Evolutionary conservation across 1,140 invertebrate genomes (phyloP), one percentile per base, ranked within the genome.

Genomic region (Colletes latitarsis): DNA sequence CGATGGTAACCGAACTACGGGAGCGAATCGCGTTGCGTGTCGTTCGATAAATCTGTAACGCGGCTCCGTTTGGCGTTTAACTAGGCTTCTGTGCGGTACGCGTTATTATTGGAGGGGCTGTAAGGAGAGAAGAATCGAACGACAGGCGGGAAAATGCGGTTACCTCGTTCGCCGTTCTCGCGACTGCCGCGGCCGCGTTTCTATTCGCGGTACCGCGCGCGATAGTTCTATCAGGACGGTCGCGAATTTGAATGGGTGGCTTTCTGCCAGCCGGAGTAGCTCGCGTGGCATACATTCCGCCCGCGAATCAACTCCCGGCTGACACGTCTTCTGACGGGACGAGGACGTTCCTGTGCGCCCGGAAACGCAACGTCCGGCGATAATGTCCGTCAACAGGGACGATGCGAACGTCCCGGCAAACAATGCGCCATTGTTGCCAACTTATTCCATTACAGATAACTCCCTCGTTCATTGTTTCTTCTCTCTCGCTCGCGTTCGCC

Each of bases 371-470:
- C 91, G 92, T 93, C 92, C 90, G 91, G 88, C 88, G 93, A 93
- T 93, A 93, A 91, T 93, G 93, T 93, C 93, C 93, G 91, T 93
- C 93, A 93, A 90, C 93, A 88, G 88, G 85, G 74, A 89, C 89
- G 90, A 88, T 91, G 88, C 91, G 89, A 91, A 88, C 90, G 89
- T 92, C 83, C 88, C 89, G 84, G 84, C 89, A 92, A 87, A 93
- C 93, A 93, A 93, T 93, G 88, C 89, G 82, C 91, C 84, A 93
- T 93, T 93, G 92, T 93, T 93, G 90, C 92, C 92, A 93, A 93
- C 93, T 93, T 93, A 93, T 93, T 93, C 92, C 92, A 93, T 93
- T 93, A 93, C 92, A 93, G 92, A 93, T 93, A 93, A 93, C 90
- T 92, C 90, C 75, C 82, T 78, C 81, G 88, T 82, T 91, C 88